A percentile compares a stretch with the other conserved stretches of the same genome.
Evolutionary conservation across 2,113 vertebrate genomes (phyloP).

Genomic region (Chlamydotis undulata): DNA sequence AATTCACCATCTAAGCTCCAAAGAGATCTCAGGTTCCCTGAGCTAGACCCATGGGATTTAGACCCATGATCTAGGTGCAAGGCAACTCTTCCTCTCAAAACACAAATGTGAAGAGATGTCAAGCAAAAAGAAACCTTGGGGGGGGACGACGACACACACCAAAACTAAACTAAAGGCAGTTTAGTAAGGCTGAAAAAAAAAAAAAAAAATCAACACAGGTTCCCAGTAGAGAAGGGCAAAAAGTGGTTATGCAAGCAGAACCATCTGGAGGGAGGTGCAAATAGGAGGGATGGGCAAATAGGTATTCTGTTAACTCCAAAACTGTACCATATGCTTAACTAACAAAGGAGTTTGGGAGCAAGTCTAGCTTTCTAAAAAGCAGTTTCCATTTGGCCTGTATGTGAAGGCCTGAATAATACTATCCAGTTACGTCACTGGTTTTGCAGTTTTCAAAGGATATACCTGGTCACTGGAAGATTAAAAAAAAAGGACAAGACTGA

Average conservation of each 20-base stretch:
- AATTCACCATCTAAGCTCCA: neutral
- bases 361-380: neutral
- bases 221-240: neutral
- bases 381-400: neutral
- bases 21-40: neutral
- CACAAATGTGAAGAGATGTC: neutral
- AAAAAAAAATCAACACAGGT: neutral
- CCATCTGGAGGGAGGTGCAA: neutral
- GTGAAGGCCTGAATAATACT: neutral
- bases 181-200: neutral
- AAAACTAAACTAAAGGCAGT: neutral
- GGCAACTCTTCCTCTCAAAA: neutral
- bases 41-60: neutral
- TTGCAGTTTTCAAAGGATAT: slow-evolving; percentile 79
- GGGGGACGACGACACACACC: too few species aligned
- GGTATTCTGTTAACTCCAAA: neutral
- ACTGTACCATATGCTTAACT: neutral
- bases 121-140: neutral
- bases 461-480: neutral
- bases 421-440: neutral
- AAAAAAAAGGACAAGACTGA: neutral
- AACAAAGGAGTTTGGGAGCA: neutral
- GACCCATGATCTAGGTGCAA: neutral
- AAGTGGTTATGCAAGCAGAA: neutral
- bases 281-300: neutral